phyloP scores from a whole-genome alignment of 1,140 invertebrate genomes.

The Heterodera schachtii region DNA sequence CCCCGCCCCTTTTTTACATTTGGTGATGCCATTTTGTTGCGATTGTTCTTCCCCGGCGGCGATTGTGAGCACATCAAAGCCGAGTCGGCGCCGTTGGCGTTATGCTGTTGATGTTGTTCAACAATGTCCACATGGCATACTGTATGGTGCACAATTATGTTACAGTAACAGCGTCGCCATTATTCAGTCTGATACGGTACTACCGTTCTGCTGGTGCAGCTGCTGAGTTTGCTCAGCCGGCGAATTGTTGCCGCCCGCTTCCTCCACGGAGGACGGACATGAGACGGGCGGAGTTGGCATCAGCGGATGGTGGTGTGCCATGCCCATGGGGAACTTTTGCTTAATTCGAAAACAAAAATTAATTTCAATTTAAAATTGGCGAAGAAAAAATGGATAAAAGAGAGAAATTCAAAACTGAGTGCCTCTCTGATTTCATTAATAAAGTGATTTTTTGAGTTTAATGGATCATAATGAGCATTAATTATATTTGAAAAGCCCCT shows the following conservation, averaged over 20 bases:
- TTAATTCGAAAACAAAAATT: not conserved
- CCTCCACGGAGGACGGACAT: slow-evolving; percentile 8
- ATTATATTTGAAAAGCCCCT: no score
- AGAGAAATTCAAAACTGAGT: no score
- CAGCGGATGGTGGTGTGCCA: not conserved
- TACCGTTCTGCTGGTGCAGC: not conserved
- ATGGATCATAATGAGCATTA: no score
- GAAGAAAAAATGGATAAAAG: no score
- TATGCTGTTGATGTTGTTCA: no score
- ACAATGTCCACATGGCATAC: not conserved
- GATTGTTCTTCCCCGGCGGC: not conserved
- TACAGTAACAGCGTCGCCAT: not conserved
- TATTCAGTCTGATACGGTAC: not conserved
- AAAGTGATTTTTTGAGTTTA: no score
- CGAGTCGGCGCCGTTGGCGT: no score
- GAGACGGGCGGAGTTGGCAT: not conserved
- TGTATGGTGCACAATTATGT: not conserved
- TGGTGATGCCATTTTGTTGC: not conserved
- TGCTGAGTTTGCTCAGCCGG: slow-evolving; percentile 1
- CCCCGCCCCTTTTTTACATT: not conserved
- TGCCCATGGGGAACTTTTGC: not conserved
- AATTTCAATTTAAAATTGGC: not conserved
- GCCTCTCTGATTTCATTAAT: no score
- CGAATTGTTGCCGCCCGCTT: slow-evolving; percentile 10
- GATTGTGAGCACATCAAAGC: not conserved